phyloP scores from a whole-genome alignment of 2,797 vertebrate genomes.

The Parambassis ranga region DNA sequence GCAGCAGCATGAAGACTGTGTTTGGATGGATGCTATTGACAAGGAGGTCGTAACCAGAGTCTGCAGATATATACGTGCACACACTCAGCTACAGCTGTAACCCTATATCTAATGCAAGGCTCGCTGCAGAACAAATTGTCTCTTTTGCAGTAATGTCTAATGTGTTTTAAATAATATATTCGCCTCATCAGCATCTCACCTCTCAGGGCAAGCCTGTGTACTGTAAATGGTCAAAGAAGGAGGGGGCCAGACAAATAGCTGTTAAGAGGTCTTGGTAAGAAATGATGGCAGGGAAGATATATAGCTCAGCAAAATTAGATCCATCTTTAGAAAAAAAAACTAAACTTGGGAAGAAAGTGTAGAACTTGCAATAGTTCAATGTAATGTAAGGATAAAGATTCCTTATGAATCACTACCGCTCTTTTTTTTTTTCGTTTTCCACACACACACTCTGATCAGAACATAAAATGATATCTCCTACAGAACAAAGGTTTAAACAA shows the following conservation, averaged over 20 bases:
- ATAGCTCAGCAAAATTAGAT: slow-evolving; percentile 64
- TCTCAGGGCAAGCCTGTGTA: slow-evolving; percentile 31
- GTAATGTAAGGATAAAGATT: not conserved
- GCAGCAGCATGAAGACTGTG: slow-evolving; percentile 13
- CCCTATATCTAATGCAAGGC: slow-evolving; percentile 24
- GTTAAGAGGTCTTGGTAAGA: slow-evolving; percentile 56
- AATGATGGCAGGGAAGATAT: slow-evolving; percentile 39
- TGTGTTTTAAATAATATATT: slow-evolving; percentile 76
- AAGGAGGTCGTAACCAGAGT: not conserved
- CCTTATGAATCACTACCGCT: not conserved
- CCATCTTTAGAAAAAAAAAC: not conserved
- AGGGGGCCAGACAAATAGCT: slow-evolving; percentile 54
- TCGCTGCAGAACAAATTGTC: slow-evolving; percentile 30
- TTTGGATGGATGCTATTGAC: slow-evolving; percentile 19
- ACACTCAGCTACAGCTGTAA: slow-evolving; percentile 15
- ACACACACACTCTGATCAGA: not conserved
- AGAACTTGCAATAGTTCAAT: slow-evolving; percentile 26
- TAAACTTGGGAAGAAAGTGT: slow-evolving; percentile 15
- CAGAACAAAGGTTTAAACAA: no score
- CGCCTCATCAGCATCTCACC: slow-evolving; percentile 70
- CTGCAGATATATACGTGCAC: no score
- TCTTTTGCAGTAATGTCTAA: slow-evolving; percentile 52
- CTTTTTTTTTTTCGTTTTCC: not conserved
- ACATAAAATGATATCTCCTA: not conserved
- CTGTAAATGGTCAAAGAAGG: slow-evolving; percentile 38